Conservation (phyloP, 2,113 vertebrate species). For the Fukomys damarensis region DNA sequence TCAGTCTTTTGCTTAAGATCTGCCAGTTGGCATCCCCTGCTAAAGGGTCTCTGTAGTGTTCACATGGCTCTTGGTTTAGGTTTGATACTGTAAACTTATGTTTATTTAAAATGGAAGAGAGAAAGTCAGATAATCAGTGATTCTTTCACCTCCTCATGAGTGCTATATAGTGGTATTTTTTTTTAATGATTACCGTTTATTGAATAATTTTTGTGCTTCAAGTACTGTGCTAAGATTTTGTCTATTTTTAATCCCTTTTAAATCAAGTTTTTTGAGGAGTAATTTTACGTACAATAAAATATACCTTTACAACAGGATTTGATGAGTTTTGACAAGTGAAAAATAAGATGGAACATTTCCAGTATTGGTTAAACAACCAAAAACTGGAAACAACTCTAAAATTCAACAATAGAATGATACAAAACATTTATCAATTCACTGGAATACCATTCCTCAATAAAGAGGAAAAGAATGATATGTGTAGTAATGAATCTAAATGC, state of each 20-base stretch:
- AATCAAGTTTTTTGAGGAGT: conserved; percentile 16
- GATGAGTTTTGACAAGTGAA: background rate
- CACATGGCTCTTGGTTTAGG: background rate
- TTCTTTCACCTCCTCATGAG: background rate
- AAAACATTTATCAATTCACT: background rate
- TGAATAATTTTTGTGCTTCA: background rate
- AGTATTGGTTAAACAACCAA: background rate
- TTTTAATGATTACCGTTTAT: conserved; percentile 29
- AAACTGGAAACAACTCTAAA: background rate
- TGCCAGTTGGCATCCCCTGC: conserved; percentile 10
- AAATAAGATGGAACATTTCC: background rate
- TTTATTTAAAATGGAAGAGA: conserved; percentile 36
- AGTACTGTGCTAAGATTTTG: background rate
- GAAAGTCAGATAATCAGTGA: background rate
- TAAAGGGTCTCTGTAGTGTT: background rate
- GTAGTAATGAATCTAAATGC: background rate
- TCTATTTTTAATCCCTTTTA: conserved; percentile 9
- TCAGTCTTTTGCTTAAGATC: background rate
- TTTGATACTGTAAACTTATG: background rate
- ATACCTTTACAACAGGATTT: conserved; percentile 5
- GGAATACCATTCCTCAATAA: background rate
- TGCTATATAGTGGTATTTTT: background rate
- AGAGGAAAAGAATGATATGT: background rate
- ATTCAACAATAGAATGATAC: background rate
- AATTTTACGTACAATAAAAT: conserved; percentile 15